phyloP scores from a whole-genome alignment of 2,113 vertebrate species.

The Montifringilla adamsi region DNA sequence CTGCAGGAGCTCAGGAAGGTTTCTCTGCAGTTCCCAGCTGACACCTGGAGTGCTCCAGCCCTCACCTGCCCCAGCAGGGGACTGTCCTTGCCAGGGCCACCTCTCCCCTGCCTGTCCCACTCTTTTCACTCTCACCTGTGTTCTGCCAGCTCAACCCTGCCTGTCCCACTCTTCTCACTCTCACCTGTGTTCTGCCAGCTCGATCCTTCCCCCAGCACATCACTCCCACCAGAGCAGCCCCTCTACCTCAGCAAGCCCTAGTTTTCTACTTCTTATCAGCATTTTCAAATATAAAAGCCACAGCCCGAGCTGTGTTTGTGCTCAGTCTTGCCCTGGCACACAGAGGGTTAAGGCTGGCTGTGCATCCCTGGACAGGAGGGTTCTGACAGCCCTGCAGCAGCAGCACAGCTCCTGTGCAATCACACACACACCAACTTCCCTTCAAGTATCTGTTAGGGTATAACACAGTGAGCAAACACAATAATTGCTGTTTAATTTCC shows the following conservation, averaged over 20 bases:
- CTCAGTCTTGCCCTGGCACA: constrained; percentile 42
- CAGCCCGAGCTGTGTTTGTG: not conserved
- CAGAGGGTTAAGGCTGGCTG: not conserved
- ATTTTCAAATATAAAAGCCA: not conserved
- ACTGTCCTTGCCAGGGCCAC: not conserved
- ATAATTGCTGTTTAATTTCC: constrained; percentile 52
- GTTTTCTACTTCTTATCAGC: not conserved
- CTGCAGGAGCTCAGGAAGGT: accelerated
- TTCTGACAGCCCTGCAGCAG: not conserved
- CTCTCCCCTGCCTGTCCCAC: not conserved
- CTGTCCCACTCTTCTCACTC: not conserved
- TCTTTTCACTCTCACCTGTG: accelerated
- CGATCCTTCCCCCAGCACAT: not conserved
- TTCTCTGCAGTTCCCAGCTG: not conserved
- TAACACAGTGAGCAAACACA: constrained; percentile 15
- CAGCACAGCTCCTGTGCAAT: not conserved
- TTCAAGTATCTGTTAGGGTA: not conserved
- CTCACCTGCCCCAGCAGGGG: not conserved
- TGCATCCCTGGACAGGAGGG: not conserved
- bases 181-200: not conserved
- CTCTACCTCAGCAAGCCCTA: not conserved
- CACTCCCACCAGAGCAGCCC: not conserved
- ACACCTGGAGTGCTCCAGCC: not conserved
- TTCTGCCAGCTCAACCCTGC: not conserved
- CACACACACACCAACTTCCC: not conserved